phyloP scores from a whole-genome alignment of 2,888 invertebrate species.

The Polydrusus tereticollis region DNA sequence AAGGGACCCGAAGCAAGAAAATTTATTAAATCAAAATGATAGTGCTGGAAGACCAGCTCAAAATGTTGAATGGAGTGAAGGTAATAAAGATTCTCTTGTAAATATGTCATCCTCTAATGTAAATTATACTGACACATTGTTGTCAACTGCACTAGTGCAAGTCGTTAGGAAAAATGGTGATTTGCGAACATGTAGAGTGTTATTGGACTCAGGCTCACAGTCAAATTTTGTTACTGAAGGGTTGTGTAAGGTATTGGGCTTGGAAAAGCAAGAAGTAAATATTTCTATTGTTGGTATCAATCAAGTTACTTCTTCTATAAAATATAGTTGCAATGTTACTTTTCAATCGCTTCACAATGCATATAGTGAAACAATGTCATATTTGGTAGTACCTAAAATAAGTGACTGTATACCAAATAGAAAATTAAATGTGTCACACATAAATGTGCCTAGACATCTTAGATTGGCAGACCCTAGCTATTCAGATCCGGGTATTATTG shows the following conservation, averaged over 20 bases:
- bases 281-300: no score
- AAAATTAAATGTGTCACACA: neutral
- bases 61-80: neutral
- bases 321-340: neutral
- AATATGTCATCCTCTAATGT: neutral
- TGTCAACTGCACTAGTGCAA: constrained; percentile 20
- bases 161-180: neutral
- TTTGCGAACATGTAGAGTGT: neutral
- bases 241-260: neutral
- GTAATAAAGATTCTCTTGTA: neutral
- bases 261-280: no score
- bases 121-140: neutral
- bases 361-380: constrained; percentile 5
- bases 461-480: constrained; percentile 20
- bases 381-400: constrained; percentile 9
- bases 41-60: neutral
- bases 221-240: neutral
- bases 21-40: no score
- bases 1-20: neutral
- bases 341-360: neutral
- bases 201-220: no score
- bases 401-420: neutral
- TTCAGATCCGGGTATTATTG: neutral
- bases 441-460: constrained; percentile 15
- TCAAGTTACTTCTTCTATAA: constrained; percentile 3